Conservation (phyloP, 2,888 invertebrate species). For the Muschampia plurimacula region DNA sequence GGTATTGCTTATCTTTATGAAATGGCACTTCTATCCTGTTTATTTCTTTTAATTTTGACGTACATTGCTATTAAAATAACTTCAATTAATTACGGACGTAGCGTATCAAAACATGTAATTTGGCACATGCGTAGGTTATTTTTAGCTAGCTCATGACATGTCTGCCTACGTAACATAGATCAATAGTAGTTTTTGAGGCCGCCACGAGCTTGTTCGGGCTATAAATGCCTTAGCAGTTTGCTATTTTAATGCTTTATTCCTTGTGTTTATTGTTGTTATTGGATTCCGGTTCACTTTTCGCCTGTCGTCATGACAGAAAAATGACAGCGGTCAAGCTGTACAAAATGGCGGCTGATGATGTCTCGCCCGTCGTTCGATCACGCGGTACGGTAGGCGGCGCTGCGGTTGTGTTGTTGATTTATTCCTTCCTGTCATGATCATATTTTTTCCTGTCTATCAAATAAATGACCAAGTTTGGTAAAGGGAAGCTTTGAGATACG, state of each 20-base stretch:
- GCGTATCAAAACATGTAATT: slow-evolving; percentile 42
- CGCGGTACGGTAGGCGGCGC: slow-evolving; percentile 71
- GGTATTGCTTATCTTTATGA: slow-evolving; percentile 17
- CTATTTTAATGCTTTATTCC: slow-evolving; percentile 43
- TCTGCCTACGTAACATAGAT: slow-evolving; percentile 35
- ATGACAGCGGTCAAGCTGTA: slow-evolving; percentile 72
- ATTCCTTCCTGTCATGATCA: not conserved
- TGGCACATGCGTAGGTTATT: slow-evolving; percentile 78
- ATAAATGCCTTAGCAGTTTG: not conserved
- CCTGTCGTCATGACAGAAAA: slow-evolving; percentile 79
- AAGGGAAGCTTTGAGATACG: not conserved
- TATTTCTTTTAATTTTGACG: not conserved
- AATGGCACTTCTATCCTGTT: not conserved
- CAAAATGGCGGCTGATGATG: slow-evolving; percentile 68
- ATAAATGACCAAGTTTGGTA: not conserved
- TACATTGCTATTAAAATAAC: not conserved
- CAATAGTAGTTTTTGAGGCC: slow-evolving; percentile 38
- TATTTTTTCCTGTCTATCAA: not conserved
- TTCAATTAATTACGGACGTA: not conserved
- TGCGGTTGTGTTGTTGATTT: slow-evolving; percentile 58
- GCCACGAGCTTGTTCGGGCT: not conserved
- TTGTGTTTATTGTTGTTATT: slow-evolving; percentile 77
- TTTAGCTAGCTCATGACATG: slow-evolving; percentile 60
- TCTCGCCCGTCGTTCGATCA: slow-evolving; percentile 48
- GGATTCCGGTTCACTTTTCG: slow-evolving; percentile 70